Percentiles rank a stretch among this genome's conserved stretches.
These are phyloP conservation scores for Trachelus tabidus DNA, from an alignment of 2,888 invertebrate genomes.

Conservation along the genomic window DNA sequence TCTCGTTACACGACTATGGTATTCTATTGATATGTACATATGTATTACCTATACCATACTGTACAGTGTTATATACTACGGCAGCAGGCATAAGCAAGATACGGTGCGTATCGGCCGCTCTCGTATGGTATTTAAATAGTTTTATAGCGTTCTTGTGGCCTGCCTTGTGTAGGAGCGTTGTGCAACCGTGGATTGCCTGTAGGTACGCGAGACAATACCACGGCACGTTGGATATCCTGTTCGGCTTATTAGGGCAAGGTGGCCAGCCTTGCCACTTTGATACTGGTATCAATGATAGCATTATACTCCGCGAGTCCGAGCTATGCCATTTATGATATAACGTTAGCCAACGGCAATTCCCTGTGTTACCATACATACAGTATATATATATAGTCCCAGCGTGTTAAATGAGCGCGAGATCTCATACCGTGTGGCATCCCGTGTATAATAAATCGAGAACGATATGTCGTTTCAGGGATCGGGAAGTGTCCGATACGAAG, in stretches of 20 bases:
- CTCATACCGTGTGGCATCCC: no score
- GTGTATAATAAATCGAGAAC: no score
- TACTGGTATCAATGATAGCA: constrained; percentile 48
- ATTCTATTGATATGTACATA: no score
- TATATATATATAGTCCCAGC: no score
- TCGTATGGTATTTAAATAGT: constrained; percentile 40
- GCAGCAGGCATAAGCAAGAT: no score
- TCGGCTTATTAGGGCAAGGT: constrained; percentile 62
- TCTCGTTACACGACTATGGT: no score
- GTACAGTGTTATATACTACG: not conserved
- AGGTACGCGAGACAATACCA: constrained; percentile 34
- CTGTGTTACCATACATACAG: no score
- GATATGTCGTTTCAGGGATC: no score
- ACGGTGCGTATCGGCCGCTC: constrained; percentile 15
- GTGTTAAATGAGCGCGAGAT: no score
- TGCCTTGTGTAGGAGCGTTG: constrained; percentile 36
- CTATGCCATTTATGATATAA: constrained; percentile 7
- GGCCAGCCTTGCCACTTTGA: constrained; percentile 56
- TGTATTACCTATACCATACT: not conserved
- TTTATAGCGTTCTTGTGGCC: constrained; percentile 32
- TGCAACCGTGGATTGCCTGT: constrained; percentile 40
- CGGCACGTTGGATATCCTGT: constrained; percentile 53
- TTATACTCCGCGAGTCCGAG: constrained; percentile 22
- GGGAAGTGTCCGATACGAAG: no score
- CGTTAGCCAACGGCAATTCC: no score